A percentile compares a stretch with the other conserved stretches of the same genome.
These are phyloP conservation scores for Synergus itoensis DNA, from an alignment of 2,888 invertebrate species.

Conservation along the genomic window DNA sequence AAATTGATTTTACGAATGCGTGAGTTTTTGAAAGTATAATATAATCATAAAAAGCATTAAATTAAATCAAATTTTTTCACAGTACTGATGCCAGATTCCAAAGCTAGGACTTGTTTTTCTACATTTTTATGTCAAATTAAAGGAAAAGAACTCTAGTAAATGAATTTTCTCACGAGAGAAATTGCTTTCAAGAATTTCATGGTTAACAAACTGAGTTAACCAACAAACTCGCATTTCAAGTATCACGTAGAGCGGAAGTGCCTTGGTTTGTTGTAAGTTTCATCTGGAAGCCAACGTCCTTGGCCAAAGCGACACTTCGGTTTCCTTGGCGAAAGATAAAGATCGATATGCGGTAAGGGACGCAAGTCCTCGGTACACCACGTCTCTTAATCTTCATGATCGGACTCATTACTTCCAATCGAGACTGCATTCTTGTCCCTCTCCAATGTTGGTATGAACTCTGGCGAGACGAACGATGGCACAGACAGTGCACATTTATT, in stretches of 20 bases:
- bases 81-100: too few relatives aligned
- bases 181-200: not conserved
- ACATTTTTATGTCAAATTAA: not conserved
- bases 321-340: conserved; percentile 26
- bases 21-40: too few relatives aligned
- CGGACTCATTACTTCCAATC: conserved; percentile 34
- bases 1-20: too few relatives aligned
- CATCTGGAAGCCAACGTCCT: not conserved
- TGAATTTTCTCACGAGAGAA: not conserved
- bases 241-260: not conserved
- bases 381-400: conserved; percentile 33
- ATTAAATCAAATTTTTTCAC: too few relatives aligned
- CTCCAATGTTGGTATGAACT: conserved; percentile 12
- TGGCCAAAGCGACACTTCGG: not conserved
- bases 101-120: too few relatives aligned
- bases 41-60: too few relatives aligned
- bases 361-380: conserved; percentile 19
- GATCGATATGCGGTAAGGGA: conserved; percentile 17
- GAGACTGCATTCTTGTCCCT: not conserved
- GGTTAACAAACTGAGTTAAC: not conserved
- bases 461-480: not conserved
- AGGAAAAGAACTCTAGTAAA: not conserved
- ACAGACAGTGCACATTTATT: conserved; percentile 9
- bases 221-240: not conserved
- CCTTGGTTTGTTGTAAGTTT: not conserved